Evolutionary conservation across 2,113 vertebrate species (phyloP).

Genomic region (Brevimyrus niger): DNA sequence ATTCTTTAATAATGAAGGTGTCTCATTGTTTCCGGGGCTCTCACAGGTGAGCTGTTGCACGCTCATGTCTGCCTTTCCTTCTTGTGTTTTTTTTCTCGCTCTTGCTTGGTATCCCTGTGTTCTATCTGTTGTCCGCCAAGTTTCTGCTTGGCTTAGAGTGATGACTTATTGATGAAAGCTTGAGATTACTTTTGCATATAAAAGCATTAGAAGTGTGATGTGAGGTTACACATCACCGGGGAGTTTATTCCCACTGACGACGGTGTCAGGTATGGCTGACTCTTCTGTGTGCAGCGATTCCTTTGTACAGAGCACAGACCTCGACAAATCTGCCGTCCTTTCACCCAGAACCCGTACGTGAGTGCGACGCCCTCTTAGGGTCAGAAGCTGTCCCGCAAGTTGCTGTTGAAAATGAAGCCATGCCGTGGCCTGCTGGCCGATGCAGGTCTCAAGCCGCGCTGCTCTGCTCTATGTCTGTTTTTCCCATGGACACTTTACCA

Average conservation of each 20-base stretch:
- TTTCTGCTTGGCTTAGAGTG: background rate
- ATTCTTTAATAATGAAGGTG: background rate
- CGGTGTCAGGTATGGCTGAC: background rate
- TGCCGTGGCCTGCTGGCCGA: background rate
- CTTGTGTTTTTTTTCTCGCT: background rate
- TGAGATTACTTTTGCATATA: background rate
- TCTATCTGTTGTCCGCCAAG: background rate
- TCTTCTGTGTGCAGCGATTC: background rate
- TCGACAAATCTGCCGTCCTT: background rate
- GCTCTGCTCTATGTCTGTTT: background rate
- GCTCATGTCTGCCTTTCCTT: background rate
- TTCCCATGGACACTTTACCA: background rate
- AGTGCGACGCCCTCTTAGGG: background rate
- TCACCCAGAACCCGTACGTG: background rate
- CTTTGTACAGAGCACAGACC: background rate
- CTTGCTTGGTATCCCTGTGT: background rate
- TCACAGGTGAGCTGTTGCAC: background rate
- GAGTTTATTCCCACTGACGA: background rate
- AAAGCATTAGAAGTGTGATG: background rate
- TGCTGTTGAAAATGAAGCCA: background rate
- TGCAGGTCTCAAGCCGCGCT: background rate
- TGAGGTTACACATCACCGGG: background rate
- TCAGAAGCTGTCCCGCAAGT: background rate
- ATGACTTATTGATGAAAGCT: background rate
- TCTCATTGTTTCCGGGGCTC: background rate